phyloP scores from a whole-genome alignment of 2,888 invertebrate species.

The Microctonus aethiopoides region DNA sequence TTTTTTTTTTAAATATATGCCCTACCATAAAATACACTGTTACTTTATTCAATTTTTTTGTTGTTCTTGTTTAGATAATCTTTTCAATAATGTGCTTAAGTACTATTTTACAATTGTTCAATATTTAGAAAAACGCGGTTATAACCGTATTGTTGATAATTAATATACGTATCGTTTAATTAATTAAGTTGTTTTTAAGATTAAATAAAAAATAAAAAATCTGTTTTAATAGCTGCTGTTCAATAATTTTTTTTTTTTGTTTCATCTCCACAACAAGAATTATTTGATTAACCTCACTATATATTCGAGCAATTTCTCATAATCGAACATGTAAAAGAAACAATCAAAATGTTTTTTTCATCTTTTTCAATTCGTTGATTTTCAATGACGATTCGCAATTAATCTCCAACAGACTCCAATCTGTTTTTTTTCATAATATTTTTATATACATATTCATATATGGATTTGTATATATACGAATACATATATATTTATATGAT shows the following conservation, averaged over 20 bases:
- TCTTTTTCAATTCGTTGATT: neutral
- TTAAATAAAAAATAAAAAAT: neutral
- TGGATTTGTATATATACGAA: neutral
- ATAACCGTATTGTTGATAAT: slow-evolving; percentile 27
- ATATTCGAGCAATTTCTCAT: neutral
- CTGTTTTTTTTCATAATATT: neutral
- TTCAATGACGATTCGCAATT: neutral
- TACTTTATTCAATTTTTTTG: slow-evolving; percentile 26
- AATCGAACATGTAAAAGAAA: neutral
- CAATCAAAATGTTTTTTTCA: neutral
- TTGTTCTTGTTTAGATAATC: too few species aligned
- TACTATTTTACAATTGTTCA: slow-evolving; percentile 56
- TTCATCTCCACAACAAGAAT: neutral
- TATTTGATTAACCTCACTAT: neutral
- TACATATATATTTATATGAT: slow-evolving; percentile 53
- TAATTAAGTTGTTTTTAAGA: neutral
- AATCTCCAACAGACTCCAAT: slow-evolving; percentile 1
- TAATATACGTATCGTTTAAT: slow-evolving; percentile 29
- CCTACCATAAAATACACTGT: slow-evolving; percentile 35
- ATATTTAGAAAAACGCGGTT: slow-evolving; percentile 43
- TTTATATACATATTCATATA: neutral
- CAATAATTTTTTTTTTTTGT: neutral
- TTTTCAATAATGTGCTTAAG: slow-evolving; percentile 56
- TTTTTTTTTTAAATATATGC: neutral
- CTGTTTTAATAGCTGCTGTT: neutral